Conservation (phyloP, 2,113 vertebrate genomes). For the Microcebus griseorufus region DNA sequence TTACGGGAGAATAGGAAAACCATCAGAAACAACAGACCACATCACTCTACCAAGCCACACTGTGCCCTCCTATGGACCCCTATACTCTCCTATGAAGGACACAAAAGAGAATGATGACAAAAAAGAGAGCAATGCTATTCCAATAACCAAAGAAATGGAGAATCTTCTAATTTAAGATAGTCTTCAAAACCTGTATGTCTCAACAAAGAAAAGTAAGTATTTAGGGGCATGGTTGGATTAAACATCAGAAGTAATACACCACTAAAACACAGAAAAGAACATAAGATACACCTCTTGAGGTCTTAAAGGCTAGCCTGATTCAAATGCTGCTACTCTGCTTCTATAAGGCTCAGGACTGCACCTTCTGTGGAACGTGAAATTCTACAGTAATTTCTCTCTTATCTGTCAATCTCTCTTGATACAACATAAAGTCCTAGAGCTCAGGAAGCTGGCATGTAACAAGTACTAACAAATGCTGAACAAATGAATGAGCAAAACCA, state of each 20-base stretch:
- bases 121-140: background rate
- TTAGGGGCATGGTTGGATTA: background rate
- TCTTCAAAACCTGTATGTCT: background rate
- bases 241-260: background rate
- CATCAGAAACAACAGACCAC: background rate
- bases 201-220: constrained; percentile 16
- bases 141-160: background rate
- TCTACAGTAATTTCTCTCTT: background rate
- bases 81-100: background rate
- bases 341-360: background rate
- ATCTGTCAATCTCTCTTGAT: background rate
- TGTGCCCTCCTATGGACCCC: background rate
- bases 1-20: background rate
- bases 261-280: background rate
- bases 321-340: background rate
- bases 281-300: background rate
- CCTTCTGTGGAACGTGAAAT: background rate
- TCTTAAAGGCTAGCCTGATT: background rate
- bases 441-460: background rate
- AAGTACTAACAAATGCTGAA: background rate
- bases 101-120: background rate
- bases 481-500: constrained; percentile 12
- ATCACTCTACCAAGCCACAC: background rate
- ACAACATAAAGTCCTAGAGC: background rate
- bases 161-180: background rate